Conservation (phyloP, 2,888 invertebrate genomes). For the Yponomeuta evonymella region DNA sequence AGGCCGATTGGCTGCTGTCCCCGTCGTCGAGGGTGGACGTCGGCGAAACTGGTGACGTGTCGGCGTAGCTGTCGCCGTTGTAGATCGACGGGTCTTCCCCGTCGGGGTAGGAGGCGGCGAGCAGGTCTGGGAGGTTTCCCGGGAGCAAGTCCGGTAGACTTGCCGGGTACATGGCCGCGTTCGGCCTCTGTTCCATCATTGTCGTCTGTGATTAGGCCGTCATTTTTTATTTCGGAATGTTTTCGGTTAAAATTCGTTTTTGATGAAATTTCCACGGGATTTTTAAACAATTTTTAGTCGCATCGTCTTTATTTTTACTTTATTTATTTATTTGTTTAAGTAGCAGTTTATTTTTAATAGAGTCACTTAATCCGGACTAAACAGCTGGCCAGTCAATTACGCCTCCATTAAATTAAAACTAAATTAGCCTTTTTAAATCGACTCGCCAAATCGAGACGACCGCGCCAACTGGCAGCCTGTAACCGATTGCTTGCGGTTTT, state of each 20-base stretch:
- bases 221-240: slow-evolving; percentile 17
- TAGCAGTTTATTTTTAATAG: slow-evolving; percentile 26
- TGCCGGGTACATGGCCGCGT: slow-evolving; percentile 44
- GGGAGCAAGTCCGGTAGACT: slow-evolving; percentile 44
- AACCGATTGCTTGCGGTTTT: slow-evolving; percentile 52
- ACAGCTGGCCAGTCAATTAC: neutral
- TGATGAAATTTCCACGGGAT: slow-evolving; percentile 18
- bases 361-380: neutral
- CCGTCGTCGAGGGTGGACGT: slow-evolving; percentile 59
- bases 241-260: slow-evolving; percentile 28
- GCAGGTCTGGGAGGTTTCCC: slow-evolving; percentile 23
- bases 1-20: slow-evolving; percentile 55
- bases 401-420: slow-evolving; percentile 2
- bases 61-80: slow-evolving; percentile 35
- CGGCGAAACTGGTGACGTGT: slow-evolving; percentile 43
- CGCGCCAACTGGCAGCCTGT: slow-evolving; percentile 37
- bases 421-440: slow-evolving; percentile 11
- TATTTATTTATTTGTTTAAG: slow-evolving; percentile 4
- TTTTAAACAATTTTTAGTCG: neutral
- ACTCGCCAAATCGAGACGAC: slow-evolving; percentile 31
- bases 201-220: slow-evolving; percentile 17
- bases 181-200: slow-evolving; percentile 61
- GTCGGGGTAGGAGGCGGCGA: slow-evolving; percentile 55
- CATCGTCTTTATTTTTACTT: neutral
- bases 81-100: slow-evolving; percentile 40